Percentiles rank a stretch among this genome's conserved stretches.
Evolutionary conservation across 2,888 invertebrate species (phyloP).

Genomic region (Cenopis cana): DNA sequence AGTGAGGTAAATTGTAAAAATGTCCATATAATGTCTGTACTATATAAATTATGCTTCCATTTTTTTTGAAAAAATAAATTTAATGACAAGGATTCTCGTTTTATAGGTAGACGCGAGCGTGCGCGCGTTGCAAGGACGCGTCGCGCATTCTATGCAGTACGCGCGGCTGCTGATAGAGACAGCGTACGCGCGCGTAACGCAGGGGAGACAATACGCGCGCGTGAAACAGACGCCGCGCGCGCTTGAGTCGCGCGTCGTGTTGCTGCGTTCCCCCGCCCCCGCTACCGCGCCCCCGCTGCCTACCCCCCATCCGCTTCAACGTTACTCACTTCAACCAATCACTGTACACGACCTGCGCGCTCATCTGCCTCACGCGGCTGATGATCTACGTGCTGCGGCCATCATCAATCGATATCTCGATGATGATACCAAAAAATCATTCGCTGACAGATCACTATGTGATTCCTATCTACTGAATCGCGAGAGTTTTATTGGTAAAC

Average conservation of each 20-base stretch:
- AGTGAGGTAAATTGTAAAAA: no score
- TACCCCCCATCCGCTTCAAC: conserved; percentile 46
- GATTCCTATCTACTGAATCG: conserved; percentile 53
- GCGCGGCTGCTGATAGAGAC: conserved; percentile 55
- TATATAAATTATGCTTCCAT: background rate
- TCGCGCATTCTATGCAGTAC: conserved; percentile 61
- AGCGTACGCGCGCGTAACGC: conserved; percentile 54
- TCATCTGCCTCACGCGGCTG: conserved; percentile 49
- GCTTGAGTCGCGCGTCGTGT: conserved; percentile 57
- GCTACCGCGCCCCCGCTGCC: conserved; percentile 3
- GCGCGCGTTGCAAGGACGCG: conserved; percentile 52
- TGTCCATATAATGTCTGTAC: background rate
- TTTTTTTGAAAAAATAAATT: background rate
- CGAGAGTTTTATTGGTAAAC: background rate
- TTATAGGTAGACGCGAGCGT: conserved; percentile 54
- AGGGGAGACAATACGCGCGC: conserved; percentile 48
- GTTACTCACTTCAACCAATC: conserved; percentile 54
- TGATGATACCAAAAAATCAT: conserved; percentile 53
- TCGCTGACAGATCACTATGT: conserved; percentile 59
- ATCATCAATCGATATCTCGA: conserved; percentile 61
- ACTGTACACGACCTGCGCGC: conserved; percentile 53
- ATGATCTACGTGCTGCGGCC: conserved; percentile 56
- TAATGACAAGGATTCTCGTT: background rate
- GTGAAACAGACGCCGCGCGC: conserved; percentile 33
- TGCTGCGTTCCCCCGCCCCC: conserved; percentile 50